phyloP scores from a whole-genome alignment of 2,797 vertebrate species.

The Acrocephalus scirpaceus region DNA sequence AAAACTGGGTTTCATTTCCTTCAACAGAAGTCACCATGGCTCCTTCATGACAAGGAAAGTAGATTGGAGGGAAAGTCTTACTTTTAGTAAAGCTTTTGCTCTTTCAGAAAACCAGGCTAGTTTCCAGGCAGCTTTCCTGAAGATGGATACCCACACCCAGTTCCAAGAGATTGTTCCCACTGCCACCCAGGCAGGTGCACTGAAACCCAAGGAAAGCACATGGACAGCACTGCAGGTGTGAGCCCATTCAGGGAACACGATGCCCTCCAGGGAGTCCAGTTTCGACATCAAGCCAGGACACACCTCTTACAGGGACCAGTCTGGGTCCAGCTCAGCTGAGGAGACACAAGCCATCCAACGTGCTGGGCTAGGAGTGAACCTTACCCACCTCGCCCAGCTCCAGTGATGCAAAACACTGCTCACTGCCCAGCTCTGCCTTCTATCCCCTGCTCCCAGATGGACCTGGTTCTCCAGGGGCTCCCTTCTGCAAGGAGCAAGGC shows the following conservation, averaged over 20 bases:
- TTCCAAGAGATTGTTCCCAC: background rate
- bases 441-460: background rate
- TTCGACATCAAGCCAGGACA: rapidly evolving
- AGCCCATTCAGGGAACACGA: background rate
- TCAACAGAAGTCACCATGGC: background rate
- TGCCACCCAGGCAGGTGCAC: background rate
- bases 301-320: background rate
- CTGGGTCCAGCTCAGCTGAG: background rate
- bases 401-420: background rate
- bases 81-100: background rate
- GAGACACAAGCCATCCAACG: rapidly evolving
- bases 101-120: background rate
- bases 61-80: background rate
- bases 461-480: background rate
- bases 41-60: background rate
- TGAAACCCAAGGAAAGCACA: background rate
- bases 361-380: background rate
- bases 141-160: background rate
- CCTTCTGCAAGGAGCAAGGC: background rate
- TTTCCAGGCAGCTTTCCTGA: background rate
- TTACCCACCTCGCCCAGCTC: background rate
- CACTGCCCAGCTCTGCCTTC: background rate
- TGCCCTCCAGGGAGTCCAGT: background rate
- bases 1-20: constrained; percentile 2
- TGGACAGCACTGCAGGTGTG: rapidly evolving